Evolutionary conservation across 1,140 invertebrate species (phyloP), one percentile per base, ranked within the genome.

Genomic region (Lasioglossum albipes): DNA sequence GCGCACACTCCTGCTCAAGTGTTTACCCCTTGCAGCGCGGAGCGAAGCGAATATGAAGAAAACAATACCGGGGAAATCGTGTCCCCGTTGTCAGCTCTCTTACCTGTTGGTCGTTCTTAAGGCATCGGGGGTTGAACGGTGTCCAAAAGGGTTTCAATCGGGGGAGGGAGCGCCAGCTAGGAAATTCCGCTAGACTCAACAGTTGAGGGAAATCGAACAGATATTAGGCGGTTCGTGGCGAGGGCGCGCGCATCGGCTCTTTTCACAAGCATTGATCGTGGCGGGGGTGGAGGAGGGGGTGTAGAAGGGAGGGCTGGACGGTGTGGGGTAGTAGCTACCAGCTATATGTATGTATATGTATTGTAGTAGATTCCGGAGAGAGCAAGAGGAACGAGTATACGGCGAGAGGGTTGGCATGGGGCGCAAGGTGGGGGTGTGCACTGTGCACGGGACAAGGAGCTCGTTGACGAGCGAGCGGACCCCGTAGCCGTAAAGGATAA

Each of bases 241-340:
- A 91, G 91, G 90, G 90, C 90, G 91, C 90, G 85, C 87, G 89
- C 90, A 88, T 91, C 91, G 89, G 70, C 83, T 87, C 75, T 92
- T 86, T 91, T 90, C 85, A 88, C 91, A 88, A 91, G 91, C 92
- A 93, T 93, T 91, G 92, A 93, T 93, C 92, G 91, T n/a, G 83
- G 84, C 7, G 31, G 62, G 31, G 36, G 36, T 12, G 18, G 84
- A 86, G 78, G 84, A 81, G 67, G 49, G 74, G 45, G 45, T 13
- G 45, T 13, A 12, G 45, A 12, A 49, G 45, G 45, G 45, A 49
- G 45, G 45, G 13, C 45, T 49, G 62, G 69, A 78, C 9, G 57
- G 57, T n/a, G 57, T 49, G 57, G 18, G 20, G n/a, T 59, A n/a
- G 57, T n/a, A 20, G 57, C 45, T 49, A 13, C 10, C 13, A 49